Evolutionary conservation across 2,888 invertebrate genomes (phyloP), one percentile per base, ranked within the genome.

Genomic region (Apamea anceps): DNA sequence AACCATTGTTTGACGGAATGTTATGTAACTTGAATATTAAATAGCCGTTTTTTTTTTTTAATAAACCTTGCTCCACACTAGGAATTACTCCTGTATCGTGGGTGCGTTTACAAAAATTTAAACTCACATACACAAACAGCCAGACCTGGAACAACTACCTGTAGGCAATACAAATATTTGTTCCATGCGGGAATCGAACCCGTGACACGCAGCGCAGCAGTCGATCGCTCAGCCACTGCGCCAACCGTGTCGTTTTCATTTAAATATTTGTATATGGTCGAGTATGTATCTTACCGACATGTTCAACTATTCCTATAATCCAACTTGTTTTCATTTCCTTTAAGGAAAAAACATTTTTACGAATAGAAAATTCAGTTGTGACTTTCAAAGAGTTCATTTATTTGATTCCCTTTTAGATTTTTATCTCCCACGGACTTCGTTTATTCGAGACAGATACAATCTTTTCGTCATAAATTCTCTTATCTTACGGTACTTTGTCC

Each of bases 21-120:
- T 91, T 90, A 87, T 85, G 85, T 91, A 88, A 90, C 81, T 57
- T 87, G 86, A 88, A 88, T 86, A 80, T 85, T 89, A 87, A 90
- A 87, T 83, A 82, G 77, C 48, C 66, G 75, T 88, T 37, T 37
- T 37, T 37, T 37, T 37, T 37, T 37, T 37, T 37, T 37, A 37
- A 37, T 37, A 5, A 37, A 5, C 5, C 5, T 37, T 37, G 37
- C 32, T 2, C 32, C 32, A 5, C 37, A 37, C 37, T 5, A 37
- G 37, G 37, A 37, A 37, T 37, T 37, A 37, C 37, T 37, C 37
- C 37, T 37, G 37, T 37, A 37, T 37, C 37, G 37, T 37, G 37
- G 37, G 37, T 37, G 37, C 37, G 5, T 37, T 37, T 37, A 32
- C 32, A 32, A 32, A 32, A 5, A 37, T 37, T 37, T 37, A 37